Conservation (phyloP, 2,888 invertebrate species). For the Chloroclysta siterata region DNA sequence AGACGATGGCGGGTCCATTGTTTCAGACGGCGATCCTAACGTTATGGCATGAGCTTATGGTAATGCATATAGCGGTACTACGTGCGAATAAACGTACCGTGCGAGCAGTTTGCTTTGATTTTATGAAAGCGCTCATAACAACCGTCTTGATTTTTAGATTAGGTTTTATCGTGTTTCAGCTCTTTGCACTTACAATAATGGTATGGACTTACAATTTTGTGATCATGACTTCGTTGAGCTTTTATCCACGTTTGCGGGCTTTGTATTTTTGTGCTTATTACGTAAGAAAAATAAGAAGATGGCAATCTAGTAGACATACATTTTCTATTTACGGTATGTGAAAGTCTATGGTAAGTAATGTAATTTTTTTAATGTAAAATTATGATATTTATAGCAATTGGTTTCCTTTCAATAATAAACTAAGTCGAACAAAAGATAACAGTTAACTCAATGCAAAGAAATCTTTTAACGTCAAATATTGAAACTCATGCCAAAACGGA, state of each 20-base stretch:
- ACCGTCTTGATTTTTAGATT: slow-evolving; percentile 36
- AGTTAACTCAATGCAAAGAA: slow-evolving; percentile 5
- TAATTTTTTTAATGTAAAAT: no score
- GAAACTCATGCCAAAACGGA: slow-evolving; percentile 19
- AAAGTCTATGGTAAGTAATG: no score
- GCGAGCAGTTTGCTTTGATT: slow-evolving; percentile 42
- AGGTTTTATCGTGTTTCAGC: slow-evolving; percentile 31
- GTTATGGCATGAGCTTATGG: slow-evolving; percentile 31
- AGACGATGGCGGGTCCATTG: slow-evolving; percentile 43
- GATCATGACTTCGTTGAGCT: slow-evolving; percentile 10
- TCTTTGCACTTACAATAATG: slow-evolving; percentile 18
- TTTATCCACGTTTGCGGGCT: slow-evolving; percentile 7
- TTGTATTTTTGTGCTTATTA: not conserved
- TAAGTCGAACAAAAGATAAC: not conserved
- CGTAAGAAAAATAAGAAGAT: no score
- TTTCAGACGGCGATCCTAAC: slow-evolving; percentile 29
- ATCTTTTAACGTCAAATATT: slow-evolving; percentile 12
- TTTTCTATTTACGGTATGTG: no score
- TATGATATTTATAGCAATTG: no score
- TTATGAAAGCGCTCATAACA: slow-evolving; percentile 36
- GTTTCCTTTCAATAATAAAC: no score
- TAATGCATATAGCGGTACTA: slow-evolving; percentile 44
- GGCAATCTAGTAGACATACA: no score
- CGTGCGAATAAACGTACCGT: slow-evolving; percentile 38
- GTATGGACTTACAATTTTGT: slow-evolving; percentile 11